Percentiles rank a stretch among this genome's conserved stretches.
Evolutionary conservation across 1,140 invertebrate genomes (phyloP).

Genomic region (Euura saliciscinereae): DNA sequence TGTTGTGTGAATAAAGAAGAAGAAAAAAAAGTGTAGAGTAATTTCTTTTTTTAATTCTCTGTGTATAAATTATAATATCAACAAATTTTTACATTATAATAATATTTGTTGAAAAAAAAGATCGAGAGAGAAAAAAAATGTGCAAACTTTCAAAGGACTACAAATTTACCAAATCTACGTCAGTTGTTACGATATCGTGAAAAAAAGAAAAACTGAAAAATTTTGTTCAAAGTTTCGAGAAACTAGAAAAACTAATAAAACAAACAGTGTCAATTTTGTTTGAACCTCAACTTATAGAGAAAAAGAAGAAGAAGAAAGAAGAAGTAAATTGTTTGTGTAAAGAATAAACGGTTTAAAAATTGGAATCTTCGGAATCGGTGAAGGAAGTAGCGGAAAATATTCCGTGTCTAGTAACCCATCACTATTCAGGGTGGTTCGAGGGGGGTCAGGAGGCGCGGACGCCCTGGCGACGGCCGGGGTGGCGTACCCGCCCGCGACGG

Average conservation of each 20-base stretch:
- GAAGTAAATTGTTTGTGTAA: not conserved
- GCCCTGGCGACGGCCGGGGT: conserved; percentile 60
- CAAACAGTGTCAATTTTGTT: too few relatives aligned
- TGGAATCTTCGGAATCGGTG: not conserved
- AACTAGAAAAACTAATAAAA: too few relatives aligned
- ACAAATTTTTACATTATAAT: too few relatives aligned
- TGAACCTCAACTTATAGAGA: too few relatives aligned
- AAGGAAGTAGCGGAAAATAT: conserved; percentile 10
- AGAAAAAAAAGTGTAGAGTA: too few relatives aligned
- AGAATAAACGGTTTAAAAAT: not conserved
- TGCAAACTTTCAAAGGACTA: too few relatives aligned
- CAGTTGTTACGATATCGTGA: too few relatives aligned
- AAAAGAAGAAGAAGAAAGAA: not conserved
- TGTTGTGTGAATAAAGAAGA: too few relatives aligned
- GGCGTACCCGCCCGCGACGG: conserved; percentile 59
- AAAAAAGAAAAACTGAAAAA: not conserved
- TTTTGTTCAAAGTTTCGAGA: too few relatives aligned
- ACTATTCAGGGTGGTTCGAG: conserved; percentile 54
- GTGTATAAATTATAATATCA: too few relatives aligned
- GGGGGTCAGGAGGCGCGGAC: conserved; percentile 55
- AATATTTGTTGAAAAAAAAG: not conserved
- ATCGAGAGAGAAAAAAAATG: not conserved
- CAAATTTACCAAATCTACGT: too few relatives aligned
- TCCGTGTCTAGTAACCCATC: conserved; percentile 18
- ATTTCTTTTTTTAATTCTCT: too few relatives aligned